Evolutionary conservation across 1,140 invertebrate species (phyloP), one percentile per base, ranked within the genome.

Genomic region (Conus ventricosus): DNA sequence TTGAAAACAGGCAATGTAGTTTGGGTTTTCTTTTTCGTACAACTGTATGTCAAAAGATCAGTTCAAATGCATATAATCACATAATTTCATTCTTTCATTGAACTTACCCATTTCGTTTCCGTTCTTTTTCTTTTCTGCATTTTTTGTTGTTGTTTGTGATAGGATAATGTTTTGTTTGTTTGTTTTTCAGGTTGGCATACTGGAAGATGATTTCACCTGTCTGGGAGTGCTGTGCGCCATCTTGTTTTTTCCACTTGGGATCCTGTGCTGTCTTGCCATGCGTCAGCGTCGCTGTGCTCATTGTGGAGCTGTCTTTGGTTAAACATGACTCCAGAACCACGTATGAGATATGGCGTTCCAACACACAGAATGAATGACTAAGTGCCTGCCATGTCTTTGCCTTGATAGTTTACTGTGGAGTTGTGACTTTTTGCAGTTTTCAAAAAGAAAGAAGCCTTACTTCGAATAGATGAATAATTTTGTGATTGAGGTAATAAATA

Each of bases 141-240:
- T 60, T 60, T 60, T 8, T 60, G 15, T 75, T 71, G 5, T 17
- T 20, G 23, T 23, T 20, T 17, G 39, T 78, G 39, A 25, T 10
- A 78, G 27, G n/a, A 11, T 53, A 53, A 1, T 75, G 7, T 86
- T 87, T 86, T 39, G 39, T 39, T 39, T 39, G 39, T 39, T 39
- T 39, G 39, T 39, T 39, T 89, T 87, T 88, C 90, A 97, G 97
- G 95, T 98, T 87, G 98, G 97, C 27, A 96, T 97, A 57, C 95
- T 98, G 57, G 97, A 98, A 95, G 97, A 98, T 93, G 97, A 98
- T 94, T 95, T 94, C 93, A 97, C 97, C 4, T 97, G 97, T 92
- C 95, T 97, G 15, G 98, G 97, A 88, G 96, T 98, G 27, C 95
- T 97, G 20, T 98, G 97, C 95, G 97, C 97, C 25, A 97, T 98